These are phyloP conservation scores for Pseudanteris insignis DNA, from an alignment of 2,888 invertebrate genomes.

Conservation along the genomic window DNA sequence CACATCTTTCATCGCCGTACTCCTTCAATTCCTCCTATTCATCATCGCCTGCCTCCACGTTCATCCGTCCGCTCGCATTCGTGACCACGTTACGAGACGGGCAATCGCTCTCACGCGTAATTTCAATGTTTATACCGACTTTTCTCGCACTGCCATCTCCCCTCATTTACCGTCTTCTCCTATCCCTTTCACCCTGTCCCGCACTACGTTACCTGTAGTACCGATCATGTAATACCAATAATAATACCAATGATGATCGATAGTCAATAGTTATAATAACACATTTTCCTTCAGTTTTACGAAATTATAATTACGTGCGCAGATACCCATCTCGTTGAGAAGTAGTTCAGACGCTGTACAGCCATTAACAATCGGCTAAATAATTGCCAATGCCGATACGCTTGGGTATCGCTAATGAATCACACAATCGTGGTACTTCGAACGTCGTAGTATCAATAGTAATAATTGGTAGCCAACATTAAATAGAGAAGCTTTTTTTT, in stretches of 20 bases:
- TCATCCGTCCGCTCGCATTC: too few relatives aligned
- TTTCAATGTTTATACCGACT: constrained; percentile 15
- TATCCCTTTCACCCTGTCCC: constrained; percentile 2
- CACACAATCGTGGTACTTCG: constrained; percentile 53
- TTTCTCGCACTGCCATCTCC: constrained; percentile 24
- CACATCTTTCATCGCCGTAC: not conserved
- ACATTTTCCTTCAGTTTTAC: constrained; percentile 5
- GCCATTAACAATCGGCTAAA: constrained; percentile 42
- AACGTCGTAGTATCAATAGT: constrained; percentile 61
- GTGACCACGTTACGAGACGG: too few relatives aligned
- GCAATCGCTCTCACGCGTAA: constrained; percentile 6
- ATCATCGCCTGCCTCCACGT: too few relatives aligned
- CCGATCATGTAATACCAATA: constrained; percentile 22
- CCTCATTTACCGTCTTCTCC: constrained; percentile 6
- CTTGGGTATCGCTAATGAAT: too few relatives aligned
- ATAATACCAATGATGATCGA: constrained; percentile 15
- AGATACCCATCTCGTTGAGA: constrained; percentile 22
- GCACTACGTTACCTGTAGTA: too few relatives aligned
- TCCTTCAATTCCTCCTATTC: not conserved
- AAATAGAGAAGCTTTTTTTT: constrained; percentile 63
- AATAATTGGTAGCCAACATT: constrained; percentile 59
- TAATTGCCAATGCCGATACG: too few relatives aligned
- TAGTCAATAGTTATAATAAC: constrained; percentile 20
- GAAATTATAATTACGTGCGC: constrained; percentile 30
- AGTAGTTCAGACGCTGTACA: constrained; percentile 37